A percentile compares a stretch with the other conserved stretches of the same genome.
Conservation (phyloP, 2,888 invertebrate genomes). For the Plebejus melissa region DNA sequence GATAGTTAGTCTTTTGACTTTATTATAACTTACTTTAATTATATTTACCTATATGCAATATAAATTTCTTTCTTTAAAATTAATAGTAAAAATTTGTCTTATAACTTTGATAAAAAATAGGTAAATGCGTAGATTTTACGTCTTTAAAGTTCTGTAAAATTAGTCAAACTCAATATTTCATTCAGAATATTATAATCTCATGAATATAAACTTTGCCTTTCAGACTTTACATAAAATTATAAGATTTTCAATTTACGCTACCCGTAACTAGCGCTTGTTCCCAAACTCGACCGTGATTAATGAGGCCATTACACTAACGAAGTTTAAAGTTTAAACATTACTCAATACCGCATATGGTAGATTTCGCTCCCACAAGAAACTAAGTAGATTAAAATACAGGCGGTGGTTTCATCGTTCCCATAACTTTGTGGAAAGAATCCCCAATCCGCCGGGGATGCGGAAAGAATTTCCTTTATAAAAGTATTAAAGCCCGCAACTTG, state of each 20-base stretch:
- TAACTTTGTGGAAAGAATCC: neutral
- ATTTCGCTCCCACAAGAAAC: neutral
- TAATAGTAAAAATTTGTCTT: neutral
- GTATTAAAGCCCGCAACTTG: too few species aligned
- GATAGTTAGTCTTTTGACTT: neutral
- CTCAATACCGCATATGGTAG: neutral
- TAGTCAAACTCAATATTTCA: neutral
- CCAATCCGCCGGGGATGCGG: neutral
- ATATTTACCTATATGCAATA: neutral
- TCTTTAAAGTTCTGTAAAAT: neutral
- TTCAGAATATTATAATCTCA: neutral
- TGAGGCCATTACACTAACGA: slow-evolving; percentile 5
- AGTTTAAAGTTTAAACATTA: slow-evolving; percentile 3
- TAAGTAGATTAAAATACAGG: neutral
- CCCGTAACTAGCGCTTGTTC: neutral
- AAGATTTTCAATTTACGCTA: neutral
- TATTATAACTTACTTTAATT: neutral
- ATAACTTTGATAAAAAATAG: neutral
- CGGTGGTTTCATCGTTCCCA: neutral
- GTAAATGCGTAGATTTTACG: neutral
- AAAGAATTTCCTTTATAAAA: too few species aligned
- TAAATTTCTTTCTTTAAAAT: neutral
- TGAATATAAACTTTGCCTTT: neutral
- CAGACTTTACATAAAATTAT: neutral
- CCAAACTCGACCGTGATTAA: neutral